Evolutionary conservation across 2,888 invertebrate species (phyloP).

Genomic region (Bibio marci): DNA sequence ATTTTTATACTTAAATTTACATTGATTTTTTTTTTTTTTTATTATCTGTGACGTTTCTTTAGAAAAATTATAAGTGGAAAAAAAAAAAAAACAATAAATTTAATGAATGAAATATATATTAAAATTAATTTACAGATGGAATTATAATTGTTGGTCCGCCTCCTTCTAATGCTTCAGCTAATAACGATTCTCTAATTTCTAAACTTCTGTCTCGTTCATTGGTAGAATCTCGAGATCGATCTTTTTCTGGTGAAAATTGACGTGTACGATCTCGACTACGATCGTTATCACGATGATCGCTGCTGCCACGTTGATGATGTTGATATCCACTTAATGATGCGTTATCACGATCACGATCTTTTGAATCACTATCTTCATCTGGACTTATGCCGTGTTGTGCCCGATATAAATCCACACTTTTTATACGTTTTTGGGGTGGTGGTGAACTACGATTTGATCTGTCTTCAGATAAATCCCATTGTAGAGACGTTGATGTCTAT

Average conservation of each 20-base stretch:
- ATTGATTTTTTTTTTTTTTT: no score
- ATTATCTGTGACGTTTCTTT: no score
- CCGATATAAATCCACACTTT: conserved; percentile 50
- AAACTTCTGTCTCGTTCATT: conserved; percentile 39
- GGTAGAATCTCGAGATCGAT: conserved; percentile 16
- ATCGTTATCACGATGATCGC: conserved; percentile 10
- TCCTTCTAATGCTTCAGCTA: conserved; percentile 62
- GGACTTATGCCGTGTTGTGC: conserved; percentile 37
- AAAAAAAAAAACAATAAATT: neutral
- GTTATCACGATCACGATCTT: conserved; percentile 27
- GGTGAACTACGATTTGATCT: conserved; percentile 37
- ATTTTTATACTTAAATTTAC: no score
- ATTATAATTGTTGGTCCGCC: conserved; percentile 38
- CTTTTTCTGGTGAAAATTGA: conserved; percentile 12
- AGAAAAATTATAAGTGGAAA: conserved; percentile 1
- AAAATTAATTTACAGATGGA: conserved; percentile 4
- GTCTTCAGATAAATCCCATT: conserved; percentile 44
- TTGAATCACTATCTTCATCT: conserved; percentile 19
- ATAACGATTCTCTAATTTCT: conserved; percentile 52
- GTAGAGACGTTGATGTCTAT: conserved; percentile 39
- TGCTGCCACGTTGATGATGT: conserved; percentile 21
- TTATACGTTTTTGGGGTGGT: conserved; percentile 50
- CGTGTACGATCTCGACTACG: conserved; percentile 10
- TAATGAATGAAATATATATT: no score
- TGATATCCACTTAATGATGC: neutral